Percentiles rank a stretch among this genome's conserved stretches.
Conservation (phyloP, 2,113 vertebrate species). For the Tetraodon nigroviridis region DNA sequence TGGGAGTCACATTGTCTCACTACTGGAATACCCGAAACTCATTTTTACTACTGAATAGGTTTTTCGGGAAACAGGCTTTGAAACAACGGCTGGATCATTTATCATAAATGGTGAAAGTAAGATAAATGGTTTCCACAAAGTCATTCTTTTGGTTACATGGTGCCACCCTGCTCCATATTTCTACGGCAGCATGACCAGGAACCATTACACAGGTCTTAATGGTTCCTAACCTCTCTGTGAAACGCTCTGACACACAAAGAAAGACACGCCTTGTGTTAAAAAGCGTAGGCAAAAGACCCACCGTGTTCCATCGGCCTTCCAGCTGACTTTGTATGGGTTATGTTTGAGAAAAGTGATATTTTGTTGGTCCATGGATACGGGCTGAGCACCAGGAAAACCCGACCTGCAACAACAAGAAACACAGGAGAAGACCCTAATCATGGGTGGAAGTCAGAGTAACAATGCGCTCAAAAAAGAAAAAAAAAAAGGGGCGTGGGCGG, state of each 20-base stretch:
- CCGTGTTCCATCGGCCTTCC: slow-evolving; percentile 99
- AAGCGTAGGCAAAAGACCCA: slow-evolving; percentile 63
- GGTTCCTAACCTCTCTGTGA: too few relatives aligned
- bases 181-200: too few relatives aligned
- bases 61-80: slow-evolving; percentile 15
- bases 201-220: too few relatives aligned
- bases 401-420: slow-evolving; percentile 68
- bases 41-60: slow-evolving; percentile 5
- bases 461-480: too few relatives aligned
- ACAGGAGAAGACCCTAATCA: background rate
- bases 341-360: slow-evolving; percentile 92
- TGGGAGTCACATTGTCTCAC: slow-evolving; percentile 23
- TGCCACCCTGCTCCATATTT: too few relatives aligned
- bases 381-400: slow-evolving; percentile 96
- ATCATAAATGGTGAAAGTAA: too few relatives aligned
- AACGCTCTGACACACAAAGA: too few relatives aligned
- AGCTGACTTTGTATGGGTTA: slow-evolving; percentile 98
- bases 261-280: slow-evolving; percentile 4
- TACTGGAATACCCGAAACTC: slow-evolving; percentile 55
- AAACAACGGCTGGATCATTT: slow-evolving; percentile 10
- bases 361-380: slow-evolving; percentile 95
- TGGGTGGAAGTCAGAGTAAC: too few relatives aligned
- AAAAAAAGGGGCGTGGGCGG: too few relatives aligned
- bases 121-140: too few relatives aligned
- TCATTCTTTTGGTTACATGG: too few relatives aligned